These are phyloP conservation scores for Chroicocephalus ridibundus DNA, from an alignment of 2,113 vertebrate species.

Conservation along the genomic window DNA sequence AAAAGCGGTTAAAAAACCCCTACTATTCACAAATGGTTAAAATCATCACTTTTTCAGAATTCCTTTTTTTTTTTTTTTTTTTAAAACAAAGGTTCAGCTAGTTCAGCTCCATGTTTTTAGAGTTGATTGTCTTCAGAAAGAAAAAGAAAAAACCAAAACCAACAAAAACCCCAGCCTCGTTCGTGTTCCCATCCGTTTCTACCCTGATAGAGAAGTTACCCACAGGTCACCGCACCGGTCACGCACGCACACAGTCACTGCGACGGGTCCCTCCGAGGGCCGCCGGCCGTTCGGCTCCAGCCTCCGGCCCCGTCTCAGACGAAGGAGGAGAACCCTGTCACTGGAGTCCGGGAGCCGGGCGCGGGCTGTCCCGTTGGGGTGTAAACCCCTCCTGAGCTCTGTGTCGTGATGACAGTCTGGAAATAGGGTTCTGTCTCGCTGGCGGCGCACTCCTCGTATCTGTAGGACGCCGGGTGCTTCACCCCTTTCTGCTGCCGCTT, in stretches of 20 bases:
- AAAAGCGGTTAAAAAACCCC: conserved; percentile 72
- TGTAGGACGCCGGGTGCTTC: conserved; percentile 76
- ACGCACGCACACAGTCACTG: not conserved
- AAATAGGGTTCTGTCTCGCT: conserved; percentile 83
- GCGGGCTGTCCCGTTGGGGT: conserved; percentile 85
- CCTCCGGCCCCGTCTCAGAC: conserved; percentile 77
- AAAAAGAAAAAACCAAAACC: not conserved
- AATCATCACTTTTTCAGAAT: conserved; percentile 57
- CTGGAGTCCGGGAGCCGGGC: conserved; percentile 87
- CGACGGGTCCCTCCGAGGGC: not conserved
- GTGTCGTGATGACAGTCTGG: conserved; percentile 93
- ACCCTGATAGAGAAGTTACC: conserved; percentile 64
- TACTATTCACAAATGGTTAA: conserved; percentile 73
- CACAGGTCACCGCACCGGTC: conserved; percentile 27
- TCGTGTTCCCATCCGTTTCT: conserved; percentile 42
- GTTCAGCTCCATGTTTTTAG: conserved; percentile 53
- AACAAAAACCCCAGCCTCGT: conserved; percentile 16
- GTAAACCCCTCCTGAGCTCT: conserved; percentile 92
- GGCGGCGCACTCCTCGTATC: conserved; percentile 86
- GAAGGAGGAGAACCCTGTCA: conserved; percentile 96
- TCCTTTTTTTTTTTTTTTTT: conserved; percentile 23
- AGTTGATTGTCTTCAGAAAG: conserved; percentile 70
- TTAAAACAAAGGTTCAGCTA: conserved; percentile 57
- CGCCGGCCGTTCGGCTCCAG: not conserved
- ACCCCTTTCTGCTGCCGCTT: conserved; percentile 89